These are phyloP conservation scores for Acipenser transmontanus DNA, from an alignment of 2,797 vertebrate species.

Conservation along the genomic window DNA sequence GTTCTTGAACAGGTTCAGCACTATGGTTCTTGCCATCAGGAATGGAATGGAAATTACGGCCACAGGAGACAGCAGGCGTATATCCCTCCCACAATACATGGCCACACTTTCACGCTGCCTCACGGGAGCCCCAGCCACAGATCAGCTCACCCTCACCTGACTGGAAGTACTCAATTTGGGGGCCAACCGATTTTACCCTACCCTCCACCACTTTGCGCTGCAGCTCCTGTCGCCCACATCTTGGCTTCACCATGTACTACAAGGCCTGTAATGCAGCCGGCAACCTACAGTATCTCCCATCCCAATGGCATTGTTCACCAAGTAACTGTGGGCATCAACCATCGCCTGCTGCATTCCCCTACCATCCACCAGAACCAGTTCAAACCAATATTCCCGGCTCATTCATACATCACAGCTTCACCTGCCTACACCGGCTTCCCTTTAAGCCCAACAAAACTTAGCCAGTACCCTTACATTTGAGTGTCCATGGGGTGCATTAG, in stretches of 20 bases:
- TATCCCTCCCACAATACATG: constrained; percentile 74
- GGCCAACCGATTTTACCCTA: constrained; percentile 78
- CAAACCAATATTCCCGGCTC: constrained; percentile 87
- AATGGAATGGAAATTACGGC: constrained; percentile 90
- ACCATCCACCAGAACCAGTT: constrained; percentile 89
- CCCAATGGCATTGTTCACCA: constrained; percentile 83
- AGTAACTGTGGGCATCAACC: constrained; percentile 89
- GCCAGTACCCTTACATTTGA: constrained; percentile 97
- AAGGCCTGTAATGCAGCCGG: constrained; percentile 76
- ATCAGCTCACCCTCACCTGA: constrained; percentile 68
- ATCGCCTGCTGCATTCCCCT: constrained; percentile 86
- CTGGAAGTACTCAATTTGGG: constrained; percentile 67
- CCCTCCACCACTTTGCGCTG: constrained; percentile 71
- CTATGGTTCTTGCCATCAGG: constrained; percentile 79
- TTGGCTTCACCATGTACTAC: constrained; percentile 87
- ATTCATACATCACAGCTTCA: constrained; percentile 86
- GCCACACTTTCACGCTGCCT: constrained; percentile 80
- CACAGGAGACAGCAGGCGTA: constrained; percentile 85
- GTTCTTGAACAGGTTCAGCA: constrained; percentile 75
- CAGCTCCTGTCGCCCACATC: constrained; percentile 86
- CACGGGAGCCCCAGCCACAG: constrained; percentile 86
- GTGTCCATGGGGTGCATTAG: constrained; percentile 46
- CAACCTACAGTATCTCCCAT: constrained; percentile 76
- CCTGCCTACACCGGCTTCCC: constrained; percentile 90
- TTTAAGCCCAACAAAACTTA: constrained; percentile 93